These are phyloP conservation scores for Phasia obesa DNA, from an alignment of 2,888 invertebrate species.

Conservation along the genomic window DNA sequence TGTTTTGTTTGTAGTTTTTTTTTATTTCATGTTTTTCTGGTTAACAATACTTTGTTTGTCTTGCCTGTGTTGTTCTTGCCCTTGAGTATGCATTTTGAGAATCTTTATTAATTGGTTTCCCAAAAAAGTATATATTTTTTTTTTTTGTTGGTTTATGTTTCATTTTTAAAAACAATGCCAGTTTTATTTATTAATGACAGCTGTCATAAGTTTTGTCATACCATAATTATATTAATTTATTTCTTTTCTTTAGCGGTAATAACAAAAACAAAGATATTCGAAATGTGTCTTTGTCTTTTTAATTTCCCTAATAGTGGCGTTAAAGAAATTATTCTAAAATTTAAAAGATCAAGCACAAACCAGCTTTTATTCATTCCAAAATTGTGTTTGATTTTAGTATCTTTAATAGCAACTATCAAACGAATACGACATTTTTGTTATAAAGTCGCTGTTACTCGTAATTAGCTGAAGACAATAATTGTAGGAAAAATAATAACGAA, in stretches of 20 bases:
- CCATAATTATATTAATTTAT: constrained; percentile 49
- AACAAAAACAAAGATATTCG: not conserved
- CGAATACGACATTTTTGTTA: no score
- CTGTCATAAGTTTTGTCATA: constrained; percentile 65
- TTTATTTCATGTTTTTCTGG: constrained; percentile 9
- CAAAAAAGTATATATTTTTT: constrained; percentile 23
- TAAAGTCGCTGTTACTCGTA: no score
- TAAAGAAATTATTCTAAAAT: not conserved
- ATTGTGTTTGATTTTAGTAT: no score
- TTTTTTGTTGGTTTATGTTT: constrained; percentile 10
- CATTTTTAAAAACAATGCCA: not conserved
- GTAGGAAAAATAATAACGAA: no score
- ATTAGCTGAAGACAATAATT: no score
- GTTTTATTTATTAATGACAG: constrained; percentile 58
- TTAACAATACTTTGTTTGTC: constrained; percentile 21
- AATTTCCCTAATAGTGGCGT: constrained; percentile 2
- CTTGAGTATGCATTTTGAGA: constrained; percentile 14
- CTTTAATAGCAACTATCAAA: no score
- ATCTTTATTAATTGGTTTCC: constrained; percentile 58
- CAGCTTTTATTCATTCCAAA: not conserved
- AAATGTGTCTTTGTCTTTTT: not conserved
- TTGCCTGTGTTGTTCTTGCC: constrained; percentile 23
- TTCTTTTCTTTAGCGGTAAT: not conserved
- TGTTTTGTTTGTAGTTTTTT: not conserved
- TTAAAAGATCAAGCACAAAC: not conserved